Percentiles rank a stretch among this genome's conserved stretches.
Evolutionary conservation across 2,113 vertebrate species (phyloP).

Genomic region (Alexandromys fortis): DNA sequence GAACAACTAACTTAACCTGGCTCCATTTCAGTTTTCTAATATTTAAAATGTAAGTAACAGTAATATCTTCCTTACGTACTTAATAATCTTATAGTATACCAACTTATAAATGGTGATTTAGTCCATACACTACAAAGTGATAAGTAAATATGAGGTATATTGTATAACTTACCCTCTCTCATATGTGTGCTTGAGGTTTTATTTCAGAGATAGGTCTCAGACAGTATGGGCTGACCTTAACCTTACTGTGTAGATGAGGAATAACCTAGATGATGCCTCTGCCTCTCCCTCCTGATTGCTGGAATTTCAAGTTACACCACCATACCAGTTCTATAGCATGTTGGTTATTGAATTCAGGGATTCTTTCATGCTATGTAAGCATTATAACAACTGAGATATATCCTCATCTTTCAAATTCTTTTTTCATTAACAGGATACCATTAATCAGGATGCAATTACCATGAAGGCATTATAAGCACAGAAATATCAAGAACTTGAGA

Average conservation of each 20-base stretch:
- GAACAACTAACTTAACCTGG: neutral
- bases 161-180: neutral
- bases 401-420: neutral
- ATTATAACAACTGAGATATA: neutral
- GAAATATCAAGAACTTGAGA: neutral
- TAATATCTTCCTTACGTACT: neutral
- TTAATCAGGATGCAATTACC: neutral
- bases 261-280: neutral
- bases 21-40: neutral
- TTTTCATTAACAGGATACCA: neutral
- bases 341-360: neutral
- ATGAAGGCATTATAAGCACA: neutral
- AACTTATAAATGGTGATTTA: neutral
- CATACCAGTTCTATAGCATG: neutral
- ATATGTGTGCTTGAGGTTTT: neutral
- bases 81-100: neutral
- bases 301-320: neutral
- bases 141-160: neutral
- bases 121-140: neutral
- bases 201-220: neutral
- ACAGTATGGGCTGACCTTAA: neutral
- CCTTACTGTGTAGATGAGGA: neutral
- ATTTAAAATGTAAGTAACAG: neutral
- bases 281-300: neutral
- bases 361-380: neutral